These are phyloP conservation scores for Campoletis raptor DNA, from an alignment of 2,888 invertebrate species.

Conservation along the genomic window DNA sequence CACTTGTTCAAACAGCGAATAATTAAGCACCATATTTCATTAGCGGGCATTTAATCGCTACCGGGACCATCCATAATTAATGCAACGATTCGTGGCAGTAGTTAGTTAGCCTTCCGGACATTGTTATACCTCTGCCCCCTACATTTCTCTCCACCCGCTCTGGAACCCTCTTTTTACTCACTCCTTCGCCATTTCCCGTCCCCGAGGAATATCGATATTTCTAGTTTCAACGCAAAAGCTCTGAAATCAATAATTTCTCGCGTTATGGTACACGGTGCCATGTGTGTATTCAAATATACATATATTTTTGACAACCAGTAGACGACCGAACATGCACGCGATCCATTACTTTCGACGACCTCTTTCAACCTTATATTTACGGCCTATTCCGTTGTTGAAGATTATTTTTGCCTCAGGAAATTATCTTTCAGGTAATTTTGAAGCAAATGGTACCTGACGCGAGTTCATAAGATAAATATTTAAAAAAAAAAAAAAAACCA, in stretches of 20 bases:
- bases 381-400: slow-evolving; percentile 1
- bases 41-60: slow-evolving; percentile 77
- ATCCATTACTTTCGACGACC: slow-evolving; percentile 51
- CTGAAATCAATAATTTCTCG: slow-evolving; percentile 61
- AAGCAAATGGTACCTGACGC: background rate
- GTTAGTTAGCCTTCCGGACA: slow-evolving; percentile 57
- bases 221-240: slow-evolving; percentile 42
- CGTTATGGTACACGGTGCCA: slow-evolving; percentile 6
- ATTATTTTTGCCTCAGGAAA: background rate
- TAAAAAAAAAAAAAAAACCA: background rate
- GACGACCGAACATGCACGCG: slow-evolving; percentile 42
- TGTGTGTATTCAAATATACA: background rate
- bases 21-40: slow-evolving; percentile 81
- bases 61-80: slow-evolving; percentile 77
- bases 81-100: slow-evolving; percentile 64
- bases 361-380: background rate
- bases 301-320: slow-evolving; percentile 21
- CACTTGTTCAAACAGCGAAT: slow-evolving; percentile 79
- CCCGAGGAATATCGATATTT: slow-evolving; percentile 57
- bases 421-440: background rate
- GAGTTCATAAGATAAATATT: background rate
- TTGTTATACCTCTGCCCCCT: slow-evolving; percentile 46
- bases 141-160: background rate
- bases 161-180: slow-evolving; percentile 5
- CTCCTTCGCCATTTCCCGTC: slow-evolving; percentile 10